These are phyloP conservation scores for Drosophila simulans DNA, from an alignment of 1,140 invertebrate genomes.

Conservation along the genomic window DNA sequence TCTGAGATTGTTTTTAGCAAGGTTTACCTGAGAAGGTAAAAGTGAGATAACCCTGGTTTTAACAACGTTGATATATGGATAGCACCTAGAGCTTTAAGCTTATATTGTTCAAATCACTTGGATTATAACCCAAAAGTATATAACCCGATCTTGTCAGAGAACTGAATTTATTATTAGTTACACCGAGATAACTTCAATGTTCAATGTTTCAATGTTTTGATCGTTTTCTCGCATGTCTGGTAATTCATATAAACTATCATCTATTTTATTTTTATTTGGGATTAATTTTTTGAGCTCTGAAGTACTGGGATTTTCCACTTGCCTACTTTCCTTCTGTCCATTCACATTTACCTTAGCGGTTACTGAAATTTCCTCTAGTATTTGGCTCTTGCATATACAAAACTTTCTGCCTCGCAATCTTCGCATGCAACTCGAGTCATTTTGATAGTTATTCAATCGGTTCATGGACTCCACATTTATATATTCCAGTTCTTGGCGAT, in stretches of 20 bases:
- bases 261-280: neutral
- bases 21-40: neutral
- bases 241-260: neutral
- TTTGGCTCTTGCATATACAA: slow-evolving; percentile 6
- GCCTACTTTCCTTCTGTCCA: neutral
- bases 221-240: neutral
- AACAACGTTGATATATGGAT: neutral
- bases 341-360: too few species aligned
- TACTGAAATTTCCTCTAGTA: too few species aligned
- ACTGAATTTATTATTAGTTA: neutral
- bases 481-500: neutral
- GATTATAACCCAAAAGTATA: neutral
- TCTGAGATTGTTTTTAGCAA: neutral
- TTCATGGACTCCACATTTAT: slow-evolving; percentile 8
- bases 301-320: neutral
- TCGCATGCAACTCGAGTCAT: slow-evolving; percentile 5
- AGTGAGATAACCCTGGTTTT: neutral
- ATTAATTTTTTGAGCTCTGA: neutral
- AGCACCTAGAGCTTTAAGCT: neutral
- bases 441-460: slow-evolving; percentile 8
- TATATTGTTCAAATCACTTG: neutral
- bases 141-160: too few species aligned
- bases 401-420: slow-evolving; percentile 7
- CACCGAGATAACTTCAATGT: neutral
- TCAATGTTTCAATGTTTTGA: neutral